Evolutionary conservation across 1,140 invertebrate genomes (phyloP), one percentile per base, ranked within the genome.

Genomic region (Chelonus insularis): DNA sequence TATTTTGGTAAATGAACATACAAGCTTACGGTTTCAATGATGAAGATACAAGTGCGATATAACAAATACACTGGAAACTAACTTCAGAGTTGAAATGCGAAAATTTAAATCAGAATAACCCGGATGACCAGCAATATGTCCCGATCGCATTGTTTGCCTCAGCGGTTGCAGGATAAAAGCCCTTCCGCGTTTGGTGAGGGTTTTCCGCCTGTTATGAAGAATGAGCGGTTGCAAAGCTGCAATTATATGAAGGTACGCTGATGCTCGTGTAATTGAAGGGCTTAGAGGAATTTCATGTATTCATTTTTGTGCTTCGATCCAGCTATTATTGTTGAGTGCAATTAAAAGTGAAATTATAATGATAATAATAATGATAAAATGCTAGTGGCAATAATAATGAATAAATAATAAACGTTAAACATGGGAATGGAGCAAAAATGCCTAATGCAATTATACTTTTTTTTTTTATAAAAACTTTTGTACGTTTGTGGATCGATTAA

Each of bases 31-130:
- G 7, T 43, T 14, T 8, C 8, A 43, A 43, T 16, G 16, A 43
- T 16, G 14, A 43, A 16, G 16, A 43, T 12, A 48, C 20, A 12
- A 48, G 21, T 23, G 20, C n/a, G 11, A 48, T 25, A 21, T 20
- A n/a, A 48, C 6, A 48, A 48, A 48, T 48, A 21, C 2, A 23
- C 9, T 29, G 18, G 12, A 32, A 47, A 36, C 36, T 12, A 47
- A 14, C 23, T 16, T 14, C 7, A 8, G 25, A 58, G 62, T 39
- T 62, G 37, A 55, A 60, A 23, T 43, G 70, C 64, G 72, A 69
- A 74, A 77, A 77, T 77, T 76, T 76, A 74, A 76, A 75, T 76
- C 72, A 72, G 68, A 76, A 75, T 75, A 68, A 71, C 66, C 62
- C 60, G 69, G 69, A 71, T 67, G 64, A 56, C 34, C 52, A 41